Evolutionary conservation across 1,140 invertebrate genomes (phyloP), one percentile per base, ranked within the genome.

Genomic region (Coelopa frigida): DNA sequence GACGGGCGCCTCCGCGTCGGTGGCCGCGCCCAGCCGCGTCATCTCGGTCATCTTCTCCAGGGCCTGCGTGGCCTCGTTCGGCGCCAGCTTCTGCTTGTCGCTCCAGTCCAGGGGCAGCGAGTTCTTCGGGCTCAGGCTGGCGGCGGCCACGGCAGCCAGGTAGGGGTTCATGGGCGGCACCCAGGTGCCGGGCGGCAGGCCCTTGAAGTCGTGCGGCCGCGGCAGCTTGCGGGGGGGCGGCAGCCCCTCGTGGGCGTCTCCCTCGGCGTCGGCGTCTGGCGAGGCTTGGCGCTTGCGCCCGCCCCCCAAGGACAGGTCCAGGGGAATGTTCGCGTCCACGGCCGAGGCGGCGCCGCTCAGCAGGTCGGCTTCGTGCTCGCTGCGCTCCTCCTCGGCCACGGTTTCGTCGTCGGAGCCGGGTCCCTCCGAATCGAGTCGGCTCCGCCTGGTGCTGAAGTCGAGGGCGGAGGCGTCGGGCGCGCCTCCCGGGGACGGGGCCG

Each of bases 11-110:
- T 86, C 84, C 7, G 88, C 51, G 14, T 61, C 54, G 18, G 55
- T 50, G 11, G 60, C 60, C 23, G 57, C 54, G 6, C 87, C 85
- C 6, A 89, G 70, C 57, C 88, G 83, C 53, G 87, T 91, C 45
- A 93, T 72, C 58, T 93, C 89, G 54, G 85, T 89, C 89, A 94
- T 92, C 62, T 92, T 90, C 62, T 93, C 89, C 32, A 93, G 64
- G 20, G 89, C 89, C 65, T 90, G 89, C 10, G 83, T 85, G 0
- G 87, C 85, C 66, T 87, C 87, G 61, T 76, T 85, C 11, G 80
- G 83, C 33, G 79, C 78, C 3, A 78, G 72, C 26, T 68, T 66
- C 3, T 75, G 73, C 49, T 82, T 76, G 8, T 84, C 84, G 58
- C 86, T 87, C 85, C 84, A 87, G n/a, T 85, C 73, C 8, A 60